Evolutionary conservation across 2,888 invertebrate genomes (phyloP), one percentile per base, ranked within the genome.

Genomic region (Doris montereyensis): DNA sequence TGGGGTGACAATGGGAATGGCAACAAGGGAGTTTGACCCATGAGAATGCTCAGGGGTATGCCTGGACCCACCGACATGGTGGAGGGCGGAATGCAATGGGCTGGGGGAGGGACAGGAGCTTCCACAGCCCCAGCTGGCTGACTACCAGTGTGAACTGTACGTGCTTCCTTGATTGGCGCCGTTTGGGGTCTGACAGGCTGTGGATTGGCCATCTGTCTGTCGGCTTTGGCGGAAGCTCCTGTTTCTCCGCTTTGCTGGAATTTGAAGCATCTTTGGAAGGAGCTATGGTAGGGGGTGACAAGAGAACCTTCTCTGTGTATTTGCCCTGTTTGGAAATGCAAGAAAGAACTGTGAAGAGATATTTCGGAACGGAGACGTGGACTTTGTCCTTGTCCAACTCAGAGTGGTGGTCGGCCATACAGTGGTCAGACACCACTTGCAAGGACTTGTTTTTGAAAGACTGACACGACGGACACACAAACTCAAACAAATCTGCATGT

Each of bases 391-490:
- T 84, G 24, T 80, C 83, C 4, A 83, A 68, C 60, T 77, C 79
- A 32, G 79, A 80, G 8, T 80, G 70, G 75, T 86, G 86, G n/a
- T 67, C 80, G 28, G 74, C 75, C 30, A 81, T 76, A 28, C 85
- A 83, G 77, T 87, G 87, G 24, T 81, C 78, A 24, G 82, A 83
- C 13, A 87, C 86, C 3, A 80, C 82, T 83, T 41, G n/a, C 28
- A 79, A 71, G 21, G 81, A 72, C 70, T 85, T 85, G 21, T 84
- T 83, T 73, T 86, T 86, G 76, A 84, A 88, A 60, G 72, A 76
- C 81, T 88, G 87, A 81, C 87, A 88, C 8, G 84, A 76, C n/a
- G 87, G 87, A 81, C 87, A 88, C 2, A 87, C 85, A 82, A 85
- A 85, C 35, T 86, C 86, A 84, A 88, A 88, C 1, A 86, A 83